Conservation (phyloP, 1,140 invertebrate genomes). For the Cyclargus thomasi region DNA sequence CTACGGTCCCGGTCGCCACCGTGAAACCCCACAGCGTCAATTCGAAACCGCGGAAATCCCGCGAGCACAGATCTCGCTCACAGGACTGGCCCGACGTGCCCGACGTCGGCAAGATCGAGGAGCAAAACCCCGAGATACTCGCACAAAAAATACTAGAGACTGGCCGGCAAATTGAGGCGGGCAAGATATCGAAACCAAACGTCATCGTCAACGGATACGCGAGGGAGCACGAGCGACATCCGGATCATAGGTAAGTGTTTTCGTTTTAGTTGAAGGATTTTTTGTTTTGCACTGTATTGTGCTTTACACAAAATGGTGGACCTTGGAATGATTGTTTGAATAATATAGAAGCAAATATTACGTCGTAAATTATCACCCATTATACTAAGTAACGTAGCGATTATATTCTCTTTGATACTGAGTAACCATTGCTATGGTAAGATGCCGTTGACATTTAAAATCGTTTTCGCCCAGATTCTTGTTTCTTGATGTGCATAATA, state of each 20-base stretch:
- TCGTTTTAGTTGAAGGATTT: too few relatives aligned
- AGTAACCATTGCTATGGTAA: too few relatives aligned
- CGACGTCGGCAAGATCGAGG: slow-evolving; percentile 91
- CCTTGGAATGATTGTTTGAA: too few relatives aligned
- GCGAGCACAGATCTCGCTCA: slow-evolving; percentile 84
- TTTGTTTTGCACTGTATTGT: too few relatives aligned
- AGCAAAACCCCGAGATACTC: slow-evolving; percentile 91
- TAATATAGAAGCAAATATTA: too few relatives aligned
- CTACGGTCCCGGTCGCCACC: slow-evolving; percentile 66
- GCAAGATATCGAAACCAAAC: slow-evolving; percentile 76
- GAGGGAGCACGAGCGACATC: slow-evolving; percentile 53
- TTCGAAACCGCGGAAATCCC: slow-evolving; percentile 78
- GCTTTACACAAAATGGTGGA: too few relatives aligned
- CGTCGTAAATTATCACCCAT: too few relatives aligned
- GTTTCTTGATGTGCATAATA: too few relatives aligned
- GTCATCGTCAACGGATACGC: slow-evolving; percentile 66
- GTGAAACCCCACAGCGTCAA: slow-evolving; percentile 67
- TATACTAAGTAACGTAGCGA: neutral
- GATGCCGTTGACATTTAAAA: too few relatives aligned
- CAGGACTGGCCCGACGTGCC: slow-evolving; percentile 94
- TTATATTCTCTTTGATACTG: too few relatives aligned
- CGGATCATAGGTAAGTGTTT: slow-evolving; percentile 40
- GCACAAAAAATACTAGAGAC: slow-evolving; percentile 93
- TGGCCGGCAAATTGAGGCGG: slow-evolving; percentile 89
- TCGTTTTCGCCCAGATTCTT: too few relatives aligned